Evolutionary conservation across 2,113 vertebrate species (phyloP).

Genomic region (Epinephelus lanceolatus): DNA sequence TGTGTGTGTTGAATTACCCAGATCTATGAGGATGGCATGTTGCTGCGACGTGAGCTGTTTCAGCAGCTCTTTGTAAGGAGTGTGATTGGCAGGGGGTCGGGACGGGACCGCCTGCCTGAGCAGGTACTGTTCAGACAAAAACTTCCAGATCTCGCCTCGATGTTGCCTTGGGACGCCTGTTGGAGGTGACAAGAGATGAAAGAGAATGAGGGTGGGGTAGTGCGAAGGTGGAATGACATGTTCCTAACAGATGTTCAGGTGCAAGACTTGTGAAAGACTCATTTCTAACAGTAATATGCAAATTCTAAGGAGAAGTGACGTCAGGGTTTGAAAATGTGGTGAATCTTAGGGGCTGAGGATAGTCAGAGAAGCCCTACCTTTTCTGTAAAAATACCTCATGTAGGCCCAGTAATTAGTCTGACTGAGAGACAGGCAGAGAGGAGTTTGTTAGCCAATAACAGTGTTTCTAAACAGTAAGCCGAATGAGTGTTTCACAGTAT

Average conservation of each 20-base stretch:
- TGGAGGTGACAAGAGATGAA: neutral
- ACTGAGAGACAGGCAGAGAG: neutral
- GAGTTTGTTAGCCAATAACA: neutral
- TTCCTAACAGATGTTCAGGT: neutral
- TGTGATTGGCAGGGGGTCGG: slow-evolving; percentile 87
- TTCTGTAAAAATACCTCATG: neutral
- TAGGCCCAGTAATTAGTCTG: neutral
- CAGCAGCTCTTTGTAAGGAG: slow-evolving; percentile 94
- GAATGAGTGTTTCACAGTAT: no score
- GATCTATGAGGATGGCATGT: slow-evolving; percentile 97
- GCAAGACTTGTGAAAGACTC: neutral
- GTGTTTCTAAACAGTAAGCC: neutral
- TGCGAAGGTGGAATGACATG: neutral
- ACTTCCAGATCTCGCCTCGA: slow-evolving; percentile 97
- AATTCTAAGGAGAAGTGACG: neutral
- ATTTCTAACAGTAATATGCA: neutral
- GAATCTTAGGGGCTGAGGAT: neutral
- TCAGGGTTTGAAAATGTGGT: neutral
- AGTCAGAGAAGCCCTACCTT: no score
- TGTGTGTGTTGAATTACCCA: slow-evolving; percentile 86
- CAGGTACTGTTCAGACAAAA: slow-evolving; percentile 94
- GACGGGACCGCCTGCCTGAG: slow-evolving; percentile 88
- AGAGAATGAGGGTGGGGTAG: neutral
- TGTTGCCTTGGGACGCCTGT: slow-evolving; percentile 95
- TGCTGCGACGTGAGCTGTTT: slow-evolving; percentile 97